Evolutionary conservation across 2,797 vertebrate genomes (phyloP), one percentile per base, ranked within the genome.

Genomic region (Lemur catta): DNA sequence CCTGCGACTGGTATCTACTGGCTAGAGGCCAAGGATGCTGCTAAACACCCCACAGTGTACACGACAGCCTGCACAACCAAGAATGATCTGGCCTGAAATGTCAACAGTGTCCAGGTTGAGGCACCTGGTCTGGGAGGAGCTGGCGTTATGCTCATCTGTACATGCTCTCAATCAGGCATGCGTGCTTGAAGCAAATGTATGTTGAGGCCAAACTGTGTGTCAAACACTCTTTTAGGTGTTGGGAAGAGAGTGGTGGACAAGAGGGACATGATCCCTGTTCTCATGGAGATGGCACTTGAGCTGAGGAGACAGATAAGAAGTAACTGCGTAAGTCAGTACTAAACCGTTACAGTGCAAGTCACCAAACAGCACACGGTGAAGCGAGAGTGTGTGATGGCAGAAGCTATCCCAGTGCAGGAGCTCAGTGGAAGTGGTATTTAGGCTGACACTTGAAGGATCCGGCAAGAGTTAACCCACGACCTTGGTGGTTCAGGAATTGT

Each of bases 91-190:
- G 50, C 46, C 7, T 7, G 5, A 43, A 24, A 69, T 8, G n/a
- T 48, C 18, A 2, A 0, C 7, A 5, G 1, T 9, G 33, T 59
- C 24, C 14, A 52, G 18, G 8, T 3, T 20, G 48, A 61, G 35
- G 22, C 33, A 7, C 57, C 9, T 18, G 1, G 20, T 52, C 11
- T 38, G 28, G 55, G 63, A 38, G 30, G 43, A 57, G 35, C 41
- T 30, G 17, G 76, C 33, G 1, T 7, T 2, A 8, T 10, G 12
- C 6, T 78, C 1, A 18, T 22, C 41, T 28, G 1, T 9, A 17
- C 11, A 43, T 55, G 6, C 15, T 14, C 48, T 88, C 30, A 18
- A 8, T 41, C 74, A 85, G 5, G 0, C 28, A 4, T 6, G 1
- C 13, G 12, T 20, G 22, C 35, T 57, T 57, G 48, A 35, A 74